phyloP scores from a whole-genome alignment of 2,888 invertebrate genomes.

The Dasysyrphus tricinctus region DNA sequence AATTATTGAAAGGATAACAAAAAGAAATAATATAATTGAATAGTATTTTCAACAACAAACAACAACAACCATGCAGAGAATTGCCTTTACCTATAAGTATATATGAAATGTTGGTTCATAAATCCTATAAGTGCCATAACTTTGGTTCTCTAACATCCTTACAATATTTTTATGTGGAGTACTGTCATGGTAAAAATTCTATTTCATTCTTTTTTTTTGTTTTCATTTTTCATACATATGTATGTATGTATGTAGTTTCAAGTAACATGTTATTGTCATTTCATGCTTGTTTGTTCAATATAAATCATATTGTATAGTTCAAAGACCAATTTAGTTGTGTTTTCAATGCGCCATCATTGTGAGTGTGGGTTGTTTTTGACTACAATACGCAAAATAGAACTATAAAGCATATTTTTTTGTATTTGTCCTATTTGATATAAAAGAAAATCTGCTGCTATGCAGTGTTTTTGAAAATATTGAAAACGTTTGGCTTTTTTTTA shows the following conservation, averaged over 20 bases:
- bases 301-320: background rate
- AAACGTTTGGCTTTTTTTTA: background rate
- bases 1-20: too few relatives aligned
- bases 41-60: background rate
- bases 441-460: background rate
- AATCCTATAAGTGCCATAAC: background rate
- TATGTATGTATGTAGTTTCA: background rate
- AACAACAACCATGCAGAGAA: background rate
- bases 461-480: background rate
- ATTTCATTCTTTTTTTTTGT: background rate
- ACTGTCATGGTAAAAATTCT: background rate
- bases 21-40: too few relatives aligned
- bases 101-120: background rate
- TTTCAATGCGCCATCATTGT: background rate
- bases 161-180: background rate
- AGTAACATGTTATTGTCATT: background rate
- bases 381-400: background rate
- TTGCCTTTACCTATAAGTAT: background rate
- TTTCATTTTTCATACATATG: background rate
- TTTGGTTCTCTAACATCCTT: background rate
- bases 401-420: background rate
- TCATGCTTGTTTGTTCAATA: background rate
- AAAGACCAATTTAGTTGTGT: background rate
- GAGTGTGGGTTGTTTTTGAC: background rate
- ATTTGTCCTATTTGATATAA: background rate